Percentiles rank a stretch among this genome's conserved stretches.
Conservation (phyloP, 2,888 invertebrate genomes). For the Phanerotoma sp. region DNA sequence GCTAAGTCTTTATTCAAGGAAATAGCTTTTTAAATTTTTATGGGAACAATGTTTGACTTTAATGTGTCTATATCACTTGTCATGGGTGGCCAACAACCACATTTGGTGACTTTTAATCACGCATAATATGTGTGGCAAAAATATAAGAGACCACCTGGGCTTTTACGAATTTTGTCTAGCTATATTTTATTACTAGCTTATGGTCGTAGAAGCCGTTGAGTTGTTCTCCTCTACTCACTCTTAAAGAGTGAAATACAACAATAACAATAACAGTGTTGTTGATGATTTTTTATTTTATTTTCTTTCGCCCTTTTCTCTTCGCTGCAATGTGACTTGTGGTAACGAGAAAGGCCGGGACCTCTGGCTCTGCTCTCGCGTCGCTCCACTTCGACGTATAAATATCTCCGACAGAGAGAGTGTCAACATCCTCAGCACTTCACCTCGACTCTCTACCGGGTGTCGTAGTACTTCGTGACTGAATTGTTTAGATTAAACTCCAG, state of each 20-base stretch:
- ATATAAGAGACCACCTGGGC: neutral
- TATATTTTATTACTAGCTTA: too few relatives aligned
- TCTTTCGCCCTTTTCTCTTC: constrained; percentile 5
- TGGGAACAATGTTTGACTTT: too few relatives aligned
- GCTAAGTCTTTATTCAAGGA: constrained; percentile 1
- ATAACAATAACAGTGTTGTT: too few relatives aligned
- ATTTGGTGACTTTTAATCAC: too few relatives aligned
- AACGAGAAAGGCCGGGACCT: constrained; percentile 18
- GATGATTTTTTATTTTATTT: neutral
- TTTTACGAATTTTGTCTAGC: constrained; percentile 1
- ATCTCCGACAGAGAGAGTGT: constrained; percentile 43
- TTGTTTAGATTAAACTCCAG: constrained; percentile 14
- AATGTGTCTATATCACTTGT: too few relatives aligned
- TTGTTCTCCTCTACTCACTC: neutral
- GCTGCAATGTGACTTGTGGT: too few relatives aligned
- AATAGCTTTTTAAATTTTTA: constrained; percentile 6
- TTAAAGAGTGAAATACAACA: neutral
- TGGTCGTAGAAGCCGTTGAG: neutral
- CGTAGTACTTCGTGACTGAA: constrained; percentile 20
- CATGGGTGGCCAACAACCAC: too few relatives aligned
- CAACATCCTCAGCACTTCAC: constrained; percentile 37
- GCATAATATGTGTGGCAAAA: too few relatives aligned
- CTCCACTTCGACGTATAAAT: constrained; percentile 51
- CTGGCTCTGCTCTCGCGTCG: constrained; percentile 33
- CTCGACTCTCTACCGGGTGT: constrained; percentile 35